Evolutionary conservation across 2,888 invertebrate species (phyloP).

Genomic region (Drosophila demipolita): DNA sequence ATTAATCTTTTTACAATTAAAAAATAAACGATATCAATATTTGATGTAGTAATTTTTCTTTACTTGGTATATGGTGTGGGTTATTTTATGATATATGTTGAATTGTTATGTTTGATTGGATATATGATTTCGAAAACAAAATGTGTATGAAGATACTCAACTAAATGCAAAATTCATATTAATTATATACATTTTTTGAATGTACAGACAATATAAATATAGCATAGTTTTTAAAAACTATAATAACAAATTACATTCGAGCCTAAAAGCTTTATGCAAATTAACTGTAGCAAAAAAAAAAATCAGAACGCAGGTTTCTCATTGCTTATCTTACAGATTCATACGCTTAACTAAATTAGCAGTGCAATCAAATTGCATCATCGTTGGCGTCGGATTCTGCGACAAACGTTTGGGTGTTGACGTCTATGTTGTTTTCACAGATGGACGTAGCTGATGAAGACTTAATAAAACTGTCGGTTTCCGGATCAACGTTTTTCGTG

Average conservation of each 20-base stretch:
- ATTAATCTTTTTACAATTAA: conserved; percentile 9
- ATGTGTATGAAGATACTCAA: not conserved
- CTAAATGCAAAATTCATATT: conserved; percentile 17
- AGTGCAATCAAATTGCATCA: conserved; percentile 17
- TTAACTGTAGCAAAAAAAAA: conserved; percentile 21
- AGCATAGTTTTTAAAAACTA: conserved; percentile 34
- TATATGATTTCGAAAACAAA: conserved; percentile 19
- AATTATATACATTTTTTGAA: conserved; percentile 13
- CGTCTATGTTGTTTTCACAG: not conserved
- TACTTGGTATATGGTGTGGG: not conserved
- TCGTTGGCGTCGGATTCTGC: not conserved
- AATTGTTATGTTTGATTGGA: not conserved
- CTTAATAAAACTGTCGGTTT: not conserved
- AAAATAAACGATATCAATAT: conserved; percentile 37
- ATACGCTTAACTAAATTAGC: not conserved
- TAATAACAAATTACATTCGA: conserved; percentile 52
- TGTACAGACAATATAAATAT: conserved; percentile 5
- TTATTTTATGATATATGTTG: not conserved
- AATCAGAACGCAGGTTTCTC: not conserved
- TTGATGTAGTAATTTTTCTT: conserved; percentile 12
- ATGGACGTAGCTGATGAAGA: not conserved
- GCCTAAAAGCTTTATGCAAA: conserved; percentile 5
- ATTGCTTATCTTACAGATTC: not conserved
- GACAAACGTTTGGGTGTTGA: not conserved
- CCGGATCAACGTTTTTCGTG: not conserved